These are phyloP conservation scores for Apocrypta bakeri DNA, from an alignment of 1,140 invertebrate genomes.

Conservation along the genomic window DNA sequence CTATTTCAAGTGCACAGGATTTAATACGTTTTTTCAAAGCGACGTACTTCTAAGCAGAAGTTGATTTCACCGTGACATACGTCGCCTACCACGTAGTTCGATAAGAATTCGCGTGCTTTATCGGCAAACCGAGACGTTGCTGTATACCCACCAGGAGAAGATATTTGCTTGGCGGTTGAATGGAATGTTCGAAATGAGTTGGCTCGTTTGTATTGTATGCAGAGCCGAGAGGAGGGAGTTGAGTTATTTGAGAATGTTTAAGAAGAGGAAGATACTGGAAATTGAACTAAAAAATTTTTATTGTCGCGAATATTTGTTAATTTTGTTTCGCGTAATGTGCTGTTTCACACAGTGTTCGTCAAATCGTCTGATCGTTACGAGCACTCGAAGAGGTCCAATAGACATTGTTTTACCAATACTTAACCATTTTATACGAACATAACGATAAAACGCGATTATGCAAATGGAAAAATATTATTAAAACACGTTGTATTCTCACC, in stretches of 20 bases:
- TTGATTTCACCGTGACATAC: not conserved
- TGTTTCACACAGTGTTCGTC: too few species aligned
- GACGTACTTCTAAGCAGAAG: not conserved
- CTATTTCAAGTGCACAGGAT: not conserved
- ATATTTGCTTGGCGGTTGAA: constrained; percentile 1
- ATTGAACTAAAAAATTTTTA: not conserved
- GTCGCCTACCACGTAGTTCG: not conserved
- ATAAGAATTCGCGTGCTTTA: not conserved
- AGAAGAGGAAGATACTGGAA: not conserved
- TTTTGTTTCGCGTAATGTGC: too few species aligned
- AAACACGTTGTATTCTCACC: too few species aligned
- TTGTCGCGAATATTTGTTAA: too few species aligned
- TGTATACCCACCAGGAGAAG: not conserved
- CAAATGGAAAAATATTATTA: too few species aligned
- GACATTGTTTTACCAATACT: too few species aligned
- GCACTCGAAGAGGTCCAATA: too few species aligned
- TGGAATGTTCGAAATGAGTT: not conserved
- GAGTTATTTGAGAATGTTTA: not conserved
- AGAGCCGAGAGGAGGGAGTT: not conserved
- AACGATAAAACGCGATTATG: too few species aligned
- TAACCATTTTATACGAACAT: too few species aligned
- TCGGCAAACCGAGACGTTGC: not conserved
- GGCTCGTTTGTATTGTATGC: constrained; percentile 1
- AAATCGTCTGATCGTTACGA: too few species aligned
- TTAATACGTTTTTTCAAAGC: not conserved